phyloP scores from a whole-genome alignment of 2,113 vertebrate species.

The Clarias macrocephalus region DNA sequence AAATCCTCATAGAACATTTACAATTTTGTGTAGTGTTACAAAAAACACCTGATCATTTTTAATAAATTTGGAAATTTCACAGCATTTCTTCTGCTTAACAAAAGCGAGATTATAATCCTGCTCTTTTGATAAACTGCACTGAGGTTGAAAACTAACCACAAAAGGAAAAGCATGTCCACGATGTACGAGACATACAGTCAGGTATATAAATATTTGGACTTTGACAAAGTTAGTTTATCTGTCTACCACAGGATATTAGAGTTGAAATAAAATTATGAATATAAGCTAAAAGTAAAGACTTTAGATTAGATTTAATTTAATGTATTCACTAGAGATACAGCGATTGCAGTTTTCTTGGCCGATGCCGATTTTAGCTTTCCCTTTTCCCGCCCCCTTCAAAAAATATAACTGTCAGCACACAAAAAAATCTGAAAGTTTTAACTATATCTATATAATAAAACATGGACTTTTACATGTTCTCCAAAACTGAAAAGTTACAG shows the following conservation, averaged over 20 bases:
- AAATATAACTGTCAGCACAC: too few species aligned
- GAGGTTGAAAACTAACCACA: neutral
- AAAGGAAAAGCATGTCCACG: neutral
- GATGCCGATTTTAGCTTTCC: too few species aligned
- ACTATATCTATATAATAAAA: too few species aligned
- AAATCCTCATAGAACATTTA: neutral
- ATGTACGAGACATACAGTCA: too few species aligned
- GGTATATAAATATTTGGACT: constrained; percentile 4
- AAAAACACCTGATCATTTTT: neutral
- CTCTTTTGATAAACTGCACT: neutral
- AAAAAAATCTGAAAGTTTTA: too few species aligned
- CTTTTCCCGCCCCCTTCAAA: too few species aligned
- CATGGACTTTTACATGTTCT: too few species aligned
- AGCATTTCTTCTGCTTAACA: neutral
- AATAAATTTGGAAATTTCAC: neutral
- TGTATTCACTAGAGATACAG: neutral
- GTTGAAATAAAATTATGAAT: neutral
- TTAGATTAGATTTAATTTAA: neutral
- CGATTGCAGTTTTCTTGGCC: too few species aligned
- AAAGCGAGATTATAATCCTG: neutral
- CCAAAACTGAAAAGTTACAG: too few species aligned
- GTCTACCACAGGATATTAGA: neutral
- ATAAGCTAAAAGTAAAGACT: neutral
- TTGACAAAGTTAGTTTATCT: neutral
- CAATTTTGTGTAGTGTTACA: neutral